Evolutionary conservation across 2,797 vertebrate species (phyloP).

Genomic region (Neoniphon sammara): DNA sequence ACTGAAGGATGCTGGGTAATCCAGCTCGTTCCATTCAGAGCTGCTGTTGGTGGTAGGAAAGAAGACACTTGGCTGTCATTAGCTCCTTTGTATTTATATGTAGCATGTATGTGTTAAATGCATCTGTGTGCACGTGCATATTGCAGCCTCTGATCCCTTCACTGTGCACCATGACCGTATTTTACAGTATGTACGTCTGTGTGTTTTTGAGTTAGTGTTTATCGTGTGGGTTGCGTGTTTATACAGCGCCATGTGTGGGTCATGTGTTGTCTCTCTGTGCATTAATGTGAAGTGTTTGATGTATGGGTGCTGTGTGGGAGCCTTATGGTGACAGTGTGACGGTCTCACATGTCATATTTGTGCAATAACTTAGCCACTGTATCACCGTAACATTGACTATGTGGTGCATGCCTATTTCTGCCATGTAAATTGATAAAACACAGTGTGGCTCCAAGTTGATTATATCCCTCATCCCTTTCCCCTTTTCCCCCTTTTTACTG

Average conservation of each 20-base stretch:
- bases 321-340: slow-evolving; percentile 28
- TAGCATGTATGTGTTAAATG: slow-evolving; percentile 62
- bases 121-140: slow-evolving; percentile 43
- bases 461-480: slow-evolving; percentile 1
- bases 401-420: slow-evolving; percentile 24
- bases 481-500: slow-evolving; percentile 31
- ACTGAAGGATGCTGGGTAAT: slow-evolving; percentile 78
- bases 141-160: slow-evolving; percentile 48
- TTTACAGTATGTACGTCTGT: slow-evolving; percentile 26
- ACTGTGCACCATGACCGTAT: slow-evolving; percentile 35
- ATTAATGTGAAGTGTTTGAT: slow-evolving; percentile 46
- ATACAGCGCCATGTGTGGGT: slow-evolving; percentile 41
- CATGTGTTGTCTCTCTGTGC: slow-evolving; percentile 43
- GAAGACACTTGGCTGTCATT: slow-evolving; percentile 66
- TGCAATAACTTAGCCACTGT: slow-evolving; percentile 19
- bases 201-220: neutral
- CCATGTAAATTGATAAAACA: slow-evolving; percentile 10
- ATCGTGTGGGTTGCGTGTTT: slow-evolving; percentile 24
- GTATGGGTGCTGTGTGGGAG: slow-evolving; percentile 15
- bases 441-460: slow-evolving; percentile 12
- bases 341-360: slow-evolving; percentile 41
- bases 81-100: slow-evolving; percentile 62
- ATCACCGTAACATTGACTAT: slow-evolving; percentile 30
- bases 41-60: slow-evolving; percentile 42
- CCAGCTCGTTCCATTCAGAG: slow-evolving; percentile 66